These are phyloP conservation scores for Xenus cinereus DNA, from an alignment of 2,113 vertebrate species.

Conservation along the genomic window DNA sequence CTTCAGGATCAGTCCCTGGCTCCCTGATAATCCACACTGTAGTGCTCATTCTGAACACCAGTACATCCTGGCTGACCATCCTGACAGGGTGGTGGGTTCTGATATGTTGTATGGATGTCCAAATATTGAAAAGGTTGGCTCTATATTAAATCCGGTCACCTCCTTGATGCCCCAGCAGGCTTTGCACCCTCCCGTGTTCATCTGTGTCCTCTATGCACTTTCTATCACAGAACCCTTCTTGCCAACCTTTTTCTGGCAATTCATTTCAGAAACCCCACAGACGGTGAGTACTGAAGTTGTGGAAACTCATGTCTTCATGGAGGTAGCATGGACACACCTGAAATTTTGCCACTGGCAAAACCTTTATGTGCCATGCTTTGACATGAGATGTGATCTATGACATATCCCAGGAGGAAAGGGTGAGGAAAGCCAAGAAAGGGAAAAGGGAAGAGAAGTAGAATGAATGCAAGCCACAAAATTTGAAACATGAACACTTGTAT, in stretches of 20 bases:
- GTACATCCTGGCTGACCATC: not conserved
- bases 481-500: not conserved
- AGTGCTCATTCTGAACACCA: not conserved
- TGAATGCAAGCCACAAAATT: not conserved
- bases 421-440: not conserved
- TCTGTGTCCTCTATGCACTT: not conserved
- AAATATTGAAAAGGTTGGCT: not conserved
- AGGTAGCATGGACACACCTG: not conserved
- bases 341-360: not conserved
- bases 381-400: not conserved
- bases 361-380: not conserved
- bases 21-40: not conserved
- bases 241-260: not conserved
- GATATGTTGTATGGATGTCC: not conserved
- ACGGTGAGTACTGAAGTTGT: not conserved
- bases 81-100: not conserved
- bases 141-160: not conserved
- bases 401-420: not conserved
- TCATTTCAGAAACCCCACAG: not conserved
- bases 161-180: not conserved
- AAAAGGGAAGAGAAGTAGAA: not conserved
- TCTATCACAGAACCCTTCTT: not conserved
- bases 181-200: not conserved
- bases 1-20: not conserved
- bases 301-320: not conserved